A percentile compares a stretch with the other conserved stretches of the same genome.
These are phyloP conservation scores for Lampris incognitus DNA, from an alignment of 2,113 vertebrate species.

Conservation along the genomic window DNA sequence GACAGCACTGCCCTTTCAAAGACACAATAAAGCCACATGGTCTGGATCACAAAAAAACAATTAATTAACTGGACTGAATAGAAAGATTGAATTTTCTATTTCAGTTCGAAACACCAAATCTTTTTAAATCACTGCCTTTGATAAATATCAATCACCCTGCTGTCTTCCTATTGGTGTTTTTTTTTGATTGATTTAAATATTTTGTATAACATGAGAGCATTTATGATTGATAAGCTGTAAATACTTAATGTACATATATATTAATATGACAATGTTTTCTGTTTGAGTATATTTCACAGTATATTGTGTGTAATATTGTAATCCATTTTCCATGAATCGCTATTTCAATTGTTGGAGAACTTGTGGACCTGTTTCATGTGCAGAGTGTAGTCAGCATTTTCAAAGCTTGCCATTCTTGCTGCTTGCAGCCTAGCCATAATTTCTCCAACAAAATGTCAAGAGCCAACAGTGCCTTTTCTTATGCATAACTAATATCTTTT, in stretches of 20 bases:
- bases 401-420: slow-evolving; percentile 58
- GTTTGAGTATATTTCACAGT: not conserved
- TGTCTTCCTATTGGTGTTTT: slow-evolving; percentile 35
- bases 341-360: slow-evolving; percentile 59
- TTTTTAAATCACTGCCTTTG: slow-evolving; percentile 47
- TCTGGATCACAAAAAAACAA: slow-evolving; percentile 22
- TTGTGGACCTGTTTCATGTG: slow-evolving; percentile 15
- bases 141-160: slow-evolving; percentile 59
- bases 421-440: slow-evolving; percentile 71
- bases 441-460: slow-evolving; percentile 59
- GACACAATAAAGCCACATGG: slow-evolving; percentile 39
- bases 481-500: slow-evolving; percentile 39
- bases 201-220: slow-evolving; percentile 72
- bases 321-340: slow-evolving; percentile 49
- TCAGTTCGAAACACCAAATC: slow-evolving; percentile 30
- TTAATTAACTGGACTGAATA: slow-evolving; percentile 31
- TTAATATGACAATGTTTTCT: slow-evolving; percentile 76
- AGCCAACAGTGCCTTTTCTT: slow-evolving; percentile 22
- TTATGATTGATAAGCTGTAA: slow-evolving; percentile 74
- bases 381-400: slow-evolving; percentile 34
- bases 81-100: slow-evolving; percentile 37
- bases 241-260: slow-evolving; percentile 81
- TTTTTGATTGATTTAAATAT: slow-evolving; percentile 60
- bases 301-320: slow-evolving; percentile 22
- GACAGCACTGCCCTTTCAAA: slow-evolving; percentile 70